phyloP scores from a whole-genome alignment of 2,797 vertebrate genomes.

The Arrhamphus sclerolepis region DNA sequence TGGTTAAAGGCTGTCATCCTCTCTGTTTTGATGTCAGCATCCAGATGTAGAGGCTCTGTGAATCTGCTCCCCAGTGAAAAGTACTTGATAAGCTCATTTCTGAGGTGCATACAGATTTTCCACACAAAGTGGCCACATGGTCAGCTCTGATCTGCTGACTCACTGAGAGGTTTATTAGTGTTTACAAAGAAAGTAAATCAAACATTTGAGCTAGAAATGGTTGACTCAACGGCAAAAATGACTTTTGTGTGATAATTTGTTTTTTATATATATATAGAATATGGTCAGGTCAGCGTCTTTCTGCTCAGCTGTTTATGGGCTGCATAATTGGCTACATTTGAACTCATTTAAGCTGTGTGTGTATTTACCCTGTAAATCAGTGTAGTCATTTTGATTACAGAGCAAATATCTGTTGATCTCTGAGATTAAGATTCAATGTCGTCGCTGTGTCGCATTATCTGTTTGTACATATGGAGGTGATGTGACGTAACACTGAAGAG shows the following conservation, averaged over 20 bases:
- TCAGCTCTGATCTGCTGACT: constrained; percentile 53
- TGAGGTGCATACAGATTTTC: constrained; percentile 38
- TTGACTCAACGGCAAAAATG: constrained; percentile 50
- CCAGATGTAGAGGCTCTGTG: constrained; percentile 3
- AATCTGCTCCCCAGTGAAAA: neutral
- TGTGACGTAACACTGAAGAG: constrained; percentile 31
- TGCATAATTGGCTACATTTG: constrained; percentile 4
- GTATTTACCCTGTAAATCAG: neutral
- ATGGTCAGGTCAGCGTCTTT: constrained; percentile 33
- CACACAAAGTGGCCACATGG: constrained; percentile 2
- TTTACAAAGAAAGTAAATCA: constrained; percentile 30
- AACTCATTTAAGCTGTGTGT: neutral
- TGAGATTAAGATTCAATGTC: constrained; percentile 3
- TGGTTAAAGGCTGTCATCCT: neutral
- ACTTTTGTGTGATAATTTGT: constrained; percentile 44
- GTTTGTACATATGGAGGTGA: constrained; percentile 41
- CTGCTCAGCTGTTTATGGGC: constrained; percentile 20
- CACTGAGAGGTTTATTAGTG: constrained; percentile 19
- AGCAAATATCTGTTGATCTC: neutral
- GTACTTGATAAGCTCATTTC: constrained; percentile 15
- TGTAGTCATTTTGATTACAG: neutral
- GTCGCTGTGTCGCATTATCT: constrained; percentile 36
- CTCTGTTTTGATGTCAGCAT: neutral
- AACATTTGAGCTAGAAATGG: constrained; percentile 13
- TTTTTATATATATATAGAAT: constrained; percentile 21